Evolutionary conservation across 1,140 invertebrate genomes (phyloP).

Genomic region (Drosophila pandora): DNA sequence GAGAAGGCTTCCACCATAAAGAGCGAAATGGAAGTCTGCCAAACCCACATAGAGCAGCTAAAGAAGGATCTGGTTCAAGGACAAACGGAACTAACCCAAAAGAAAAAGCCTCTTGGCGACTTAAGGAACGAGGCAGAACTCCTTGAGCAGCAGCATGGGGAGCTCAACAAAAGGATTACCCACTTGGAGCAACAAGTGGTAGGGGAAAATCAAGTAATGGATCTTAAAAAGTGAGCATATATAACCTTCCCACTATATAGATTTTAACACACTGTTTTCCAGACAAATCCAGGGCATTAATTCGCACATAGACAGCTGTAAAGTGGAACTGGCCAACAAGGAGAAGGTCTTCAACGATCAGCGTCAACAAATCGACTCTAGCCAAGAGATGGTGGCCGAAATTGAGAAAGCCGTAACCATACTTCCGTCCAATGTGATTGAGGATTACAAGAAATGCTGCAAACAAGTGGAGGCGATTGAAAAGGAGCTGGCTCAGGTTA

Average conservation of each 20-base stretch:
- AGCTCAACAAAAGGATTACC: slow-evolving; percentile 32
- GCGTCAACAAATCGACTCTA: slow-evolving; percentile 37
- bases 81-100: slow-evolving; percentile 16
- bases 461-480: slow-evolving; percentile 37
- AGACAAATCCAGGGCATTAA: slow-evolving; percentile 40
- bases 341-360: slow-evolving; percentile 40
- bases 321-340: slow-evolving; percentile 34
- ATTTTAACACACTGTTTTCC: background rate
- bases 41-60: slow-evolving; percentile 29
- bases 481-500: slow-evolving; percentile 13
- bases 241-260: background rate
- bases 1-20: slow-evolving; percentile 13
- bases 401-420: slow-evolving; percentile 46
- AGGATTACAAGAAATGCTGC: slow-evolving; percentile 36
- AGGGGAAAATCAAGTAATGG: slow-evolving; percentile 42
- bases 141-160: slow-evolving; percentile 24
- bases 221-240: slow-evolving; percentile 36
- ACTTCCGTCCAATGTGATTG: slow-evolving; percentile 26
- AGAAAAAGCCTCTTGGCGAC: slow-evolving; percentile 22
- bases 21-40: slow-evolving; percentile 12
- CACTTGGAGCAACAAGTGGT: slow-evolving; percentile 53
- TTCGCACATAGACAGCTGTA: slow-evolving; percentile 29
- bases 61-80: slow-evolving; percentile 25
- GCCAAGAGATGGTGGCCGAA: slow-evolving; percentile 26
- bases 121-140: slow-evolving; percentile 5